phyloP scores from a whole-genome alignment of 2,797 vertebrate species.

The Anabas testudineus region DNA sequence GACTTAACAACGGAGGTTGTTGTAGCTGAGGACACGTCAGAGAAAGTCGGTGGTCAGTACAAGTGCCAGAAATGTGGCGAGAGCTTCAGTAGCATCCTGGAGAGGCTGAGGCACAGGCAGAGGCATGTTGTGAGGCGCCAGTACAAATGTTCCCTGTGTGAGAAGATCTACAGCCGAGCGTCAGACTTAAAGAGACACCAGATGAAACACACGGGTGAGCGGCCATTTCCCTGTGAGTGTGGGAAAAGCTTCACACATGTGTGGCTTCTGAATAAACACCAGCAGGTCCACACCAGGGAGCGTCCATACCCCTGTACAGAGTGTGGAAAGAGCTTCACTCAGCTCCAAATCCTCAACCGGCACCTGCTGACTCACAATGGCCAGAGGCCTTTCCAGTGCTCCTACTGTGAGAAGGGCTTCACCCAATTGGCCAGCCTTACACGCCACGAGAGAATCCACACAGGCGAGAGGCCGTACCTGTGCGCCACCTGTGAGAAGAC shows the following conservation, averaged over 20 bases:
- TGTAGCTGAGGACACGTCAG: conserved; percentile 35
- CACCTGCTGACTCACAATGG: conserved; percentile 75
- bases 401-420: conserved; percentile 74
- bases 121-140: conserved; percentile 62
- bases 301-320: conserved; percentile 58
- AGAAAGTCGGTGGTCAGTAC: conserved; percentile 45
- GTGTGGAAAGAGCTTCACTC: conserved; percentile 77
- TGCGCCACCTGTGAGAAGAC: conserved; percentile 74
- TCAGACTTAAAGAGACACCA: conserved; percentile 76
- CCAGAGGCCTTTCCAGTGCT: conserved; percentile 69
- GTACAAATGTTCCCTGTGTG: conserved; percentile 72
- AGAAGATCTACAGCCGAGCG: conserved; percentile 71
- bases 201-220: conserved; percentile 75
- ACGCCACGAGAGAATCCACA: conserved; percentile 70
- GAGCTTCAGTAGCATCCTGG: conserved; percentile 72
- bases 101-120: conserved; percentile 71
- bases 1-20: conserved; percentile 58
- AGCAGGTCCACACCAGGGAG: conserved; percentile 69
- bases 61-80: conserved; percentile 74
- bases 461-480: conserved; percentile 69
- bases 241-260: conserved; percentile 76
- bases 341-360: conserved; percentile 73
- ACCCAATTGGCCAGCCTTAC: conserved; percentile 74
- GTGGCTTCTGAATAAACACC: conserved; percentile 76
- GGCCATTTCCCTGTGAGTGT: conserved; percentile 72